Base-by-base conservation (phyloP, 2,888 invertebrate genomes). In the Amblyjoppa proteus region DNA sequence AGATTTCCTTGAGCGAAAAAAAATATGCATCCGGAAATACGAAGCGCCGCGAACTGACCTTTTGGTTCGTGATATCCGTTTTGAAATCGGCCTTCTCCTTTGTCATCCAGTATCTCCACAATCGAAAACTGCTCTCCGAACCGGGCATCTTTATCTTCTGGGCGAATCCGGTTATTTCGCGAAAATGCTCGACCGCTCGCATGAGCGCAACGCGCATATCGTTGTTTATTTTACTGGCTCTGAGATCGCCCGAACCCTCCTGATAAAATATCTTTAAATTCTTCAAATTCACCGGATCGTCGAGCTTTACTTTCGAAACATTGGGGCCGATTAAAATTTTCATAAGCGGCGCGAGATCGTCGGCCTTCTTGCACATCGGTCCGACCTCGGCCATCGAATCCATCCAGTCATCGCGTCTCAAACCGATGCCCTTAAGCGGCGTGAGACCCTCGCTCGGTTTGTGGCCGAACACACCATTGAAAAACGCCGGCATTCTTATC, bases 401-500 rank as follows among this genome's bases (percentile, higher is more conserved):
- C n/a, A 95, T 45, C 69, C 84, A 91, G 81, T 91, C 90, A 34
- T 97, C 96, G 0, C 96, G 96, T 78, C 97, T 95, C 61, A 97
- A 95, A 0, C 97, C 96, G 87, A 95, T 91, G 38, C 96, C 96
- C 86, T 94, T 94, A 73, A 95, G 93, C 2, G 95, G 94, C 11
- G 96, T 96, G 28, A 98, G 95, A 95, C 90, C 96, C 94, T 95
- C 95, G 0, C 96, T 96, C 2, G 97, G 97, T 93, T 98, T 98
- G 91, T 97, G 96, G 0, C 97, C 98, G 94, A 96, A 98, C 74
- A 98, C 95, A 0, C 99, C 98, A 94, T 98, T 98, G 95, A 97
- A 98, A 93, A 97, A 98, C 0, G 97, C 96, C 0, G 99, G 99
- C 96, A 98, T 98, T 49, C 99, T 96, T 69, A 98, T 97, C 4